These are phyloP conservation scores for Heliocidaris erythrogramma DNA, from an alignment of 35 echinoderm and acorn worm genomes.

Conservation along the genomic window DNA sequence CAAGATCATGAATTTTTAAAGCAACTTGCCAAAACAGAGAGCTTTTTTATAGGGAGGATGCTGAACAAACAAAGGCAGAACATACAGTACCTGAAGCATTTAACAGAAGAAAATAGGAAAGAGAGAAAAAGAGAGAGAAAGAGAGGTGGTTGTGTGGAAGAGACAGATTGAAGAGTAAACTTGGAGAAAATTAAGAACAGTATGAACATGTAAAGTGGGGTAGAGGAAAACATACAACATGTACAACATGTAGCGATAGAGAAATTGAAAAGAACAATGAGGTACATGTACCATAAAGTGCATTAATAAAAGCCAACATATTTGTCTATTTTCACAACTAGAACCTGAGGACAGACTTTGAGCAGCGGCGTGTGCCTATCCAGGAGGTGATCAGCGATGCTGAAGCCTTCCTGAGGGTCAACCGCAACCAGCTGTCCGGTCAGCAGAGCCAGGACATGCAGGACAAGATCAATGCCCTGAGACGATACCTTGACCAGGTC, in stretches of 20 bases:
- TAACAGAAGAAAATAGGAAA: no score
- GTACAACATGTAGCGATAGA: no score
- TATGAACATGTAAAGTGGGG: no score
- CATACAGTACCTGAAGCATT: no score
- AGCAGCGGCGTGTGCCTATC: slow-evolving; percentile 63
- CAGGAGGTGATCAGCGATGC: slow-evolving; percentile 79
- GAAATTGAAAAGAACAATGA: neutral
- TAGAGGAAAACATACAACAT: neutral
- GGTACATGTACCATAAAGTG: no score
- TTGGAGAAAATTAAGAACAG: neutral
- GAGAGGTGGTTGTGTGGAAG: no score
- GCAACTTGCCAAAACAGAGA: no score
- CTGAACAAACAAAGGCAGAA: no score
- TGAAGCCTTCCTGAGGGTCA: slow-evolving; percentile 83
- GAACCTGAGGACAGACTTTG: slow-evolving; percentile 66
- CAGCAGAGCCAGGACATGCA: slow-evolving; percentile 85
- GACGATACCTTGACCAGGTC: slow-evolving; percentile 73
- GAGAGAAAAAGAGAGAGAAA: no score
- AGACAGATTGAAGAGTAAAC: neutral
- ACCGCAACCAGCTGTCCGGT: slow-evolving; percentile 65
- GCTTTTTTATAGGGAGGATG: no score
- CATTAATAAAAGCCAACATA: no score
- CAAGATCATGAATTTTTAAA: no score
- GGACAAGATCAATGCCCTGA: slow-evolving; percentile 73
- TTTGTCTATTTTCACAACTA: neutral